A percentile compares a stretch with the other conserved stretches of the same genome.
Evolutionary conservation across 2,888 invertebrate species (phyloP).

Genomic region (Stenurella melanura): DNA sequence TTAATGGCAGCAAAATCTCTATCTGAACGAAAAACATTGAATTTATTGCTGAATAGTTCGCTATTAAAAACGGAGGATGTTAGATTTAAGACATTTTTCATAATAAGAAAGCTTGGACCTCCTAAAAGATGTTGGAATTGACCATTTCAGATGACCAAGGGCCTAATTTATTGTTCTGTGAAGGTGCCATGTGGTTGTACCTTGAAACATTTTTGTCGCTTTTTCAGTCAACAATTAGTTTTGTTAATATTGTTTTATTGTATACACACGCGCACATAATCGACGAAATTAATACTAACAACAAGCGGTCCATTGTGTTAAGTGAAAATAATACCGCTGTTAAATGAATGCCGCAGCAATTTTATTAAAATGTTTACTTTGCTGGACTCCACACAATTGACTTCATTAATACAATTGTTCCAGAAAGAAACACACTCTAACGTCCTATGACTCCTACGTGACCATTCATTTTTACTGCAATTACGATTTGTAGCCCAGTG

Average conservation of each 20-base stretch:
- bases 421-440: background rate
- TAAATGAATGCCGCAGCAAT: background rate
- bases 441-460: background rate
- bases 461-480: background rate
- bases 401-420: background rate
- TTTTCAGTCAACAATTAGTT: too few relatives aligned
- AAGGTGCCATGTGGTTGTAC: too few relatives aligned
- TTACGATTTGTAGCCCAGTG: background rate
- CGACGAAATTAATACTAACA: background rate
- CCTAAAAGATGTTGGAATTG: too few relatives aligned
- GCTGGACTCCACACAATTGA: background rate
- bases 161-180: too few relatives aligned
- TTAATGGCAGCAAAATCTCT: too few relatives aligned
- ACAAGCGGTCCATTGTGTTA: background rate
- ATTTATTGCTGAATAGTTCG: too few relatives aligned
- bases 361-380: conserved; percentile 11
- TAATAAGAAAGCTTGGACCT: too few relatives aligned
- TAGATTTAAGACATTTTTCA: too few relatives aligned
- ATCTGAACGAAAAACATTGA: too few relatives aligned
- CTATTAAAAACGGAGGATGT: too few relatives aligned
- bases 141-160: too few relatives aligned
- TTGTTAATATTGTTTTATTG: background rate
- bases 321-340: background rate
- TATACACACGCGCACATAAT: background rate
- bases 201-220: too few relatives aligned